Conservation (phyloP, 2,113 vertebrate species). For the Diphyllodes magnificus region DNA sequence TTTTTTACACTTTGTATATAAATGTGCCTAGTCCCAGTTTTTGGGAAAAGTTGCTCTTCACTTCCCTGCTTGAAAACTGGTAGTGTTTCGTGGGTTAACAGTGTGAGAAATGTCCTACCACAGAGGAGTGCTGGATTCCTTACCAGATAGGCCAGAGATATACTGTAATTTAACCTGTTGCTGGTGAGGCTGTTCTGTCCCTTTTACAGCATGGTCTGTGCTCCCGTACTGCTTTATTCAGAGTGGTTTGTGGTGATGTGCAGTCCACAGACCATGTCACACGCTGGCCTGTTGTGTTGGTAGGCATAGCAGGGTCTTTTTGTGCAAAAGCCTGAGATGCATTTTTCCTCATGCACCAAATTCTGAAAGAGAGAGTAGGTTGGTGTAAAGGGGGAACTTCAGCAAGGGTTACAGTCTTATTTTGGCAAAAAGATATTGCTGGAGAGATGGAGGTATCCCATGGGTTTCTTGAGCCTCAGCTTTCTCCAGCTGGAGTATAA, state of each 20-base stretch:
- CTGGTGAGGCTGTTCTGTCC: not conserved
- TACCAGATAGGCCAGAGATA: not conserved
- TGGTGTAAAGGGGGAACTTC: not conserved
- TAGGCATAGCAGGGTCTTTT: not conserved
- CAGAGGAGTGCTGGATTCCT: not conserved
- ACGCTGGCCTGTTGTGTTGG: not conserved
- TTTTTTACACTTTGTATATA: slow-evolving; percentile 29
- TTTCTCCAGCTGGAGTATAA: not conserved
- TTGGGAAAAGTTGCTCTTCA: not conserved
- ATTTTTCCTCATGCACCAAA: not conserved
- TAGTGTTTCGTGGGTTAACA: not conserved
- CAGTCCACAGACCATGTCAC: not conserved
- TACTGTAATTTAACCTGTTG: not conserved
- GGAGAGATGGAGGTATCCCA: not conserved
- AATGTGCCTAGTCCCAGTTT: not conserved
- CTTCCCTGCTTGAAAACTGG: not conserved
- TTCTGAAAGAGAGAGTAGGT: not conserved
- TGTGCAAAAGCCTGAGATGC: not conserved
- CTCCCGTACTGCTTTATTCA: not conserved
- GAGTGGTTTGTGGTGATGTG: not conserved
- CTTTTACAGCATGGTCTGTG: not conserved
- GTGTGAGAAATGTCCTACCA: not conserved
- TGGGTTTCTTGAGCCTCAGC: not conserved
- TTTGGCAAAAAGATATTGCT: not conserved
- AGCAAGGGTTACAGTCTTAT: not conserved